Evolutionary conservation across 2,888 invertebrate genomes (phyloP).

Genomic region (Pyrrhosoma nymphula): DNA sequence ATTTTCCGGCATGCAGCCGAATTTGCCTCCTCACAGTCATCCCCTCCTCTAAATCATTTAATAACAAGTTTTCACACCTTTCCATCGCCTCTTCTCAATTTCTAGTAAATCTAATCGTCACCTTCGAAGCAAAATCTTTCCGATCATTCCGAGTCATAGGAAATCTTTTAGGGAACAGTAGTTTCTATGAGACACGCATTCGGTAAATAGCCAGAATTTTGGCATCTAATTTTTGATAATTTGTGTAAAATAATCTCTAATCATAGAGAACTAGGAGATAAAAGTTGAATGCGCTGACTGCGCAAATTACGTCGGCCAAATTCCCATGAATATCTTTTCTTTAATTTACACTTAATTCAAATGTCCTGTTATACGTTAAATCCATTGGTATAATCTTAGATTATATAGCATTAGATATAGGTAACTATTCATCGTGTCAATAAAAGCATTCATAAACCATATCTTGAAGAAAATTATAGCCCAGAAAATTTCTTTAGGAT

Average conservation of each 20-base stretch:
- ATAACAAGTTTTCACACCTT: conserved; percentile 29
- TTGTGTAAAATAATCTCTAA: background rate
- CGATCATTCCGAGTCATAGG: background rate
- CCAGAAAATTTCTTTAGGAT: background rate
- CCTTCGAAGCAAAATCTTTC: background rate
- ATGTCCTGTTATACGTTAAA: background rate
- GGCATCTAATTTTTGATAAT: background rate
- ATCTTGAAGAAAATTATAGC: background rate
- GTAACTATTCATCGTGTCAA: background rate
- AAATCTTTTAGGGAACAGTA: background rate
- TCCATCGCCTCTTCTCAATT: background rate
- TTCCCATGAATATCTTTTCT: background rate
- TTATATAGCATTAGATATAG: background rate
- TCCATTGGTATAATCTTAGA: background rate
- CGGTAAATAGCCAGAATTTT: background rate
- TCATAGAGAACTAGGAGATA: background rate
- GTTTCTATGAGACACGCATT: background rate
- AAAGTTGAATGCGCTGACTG: background rate
- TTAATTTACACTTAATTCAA: background rate
- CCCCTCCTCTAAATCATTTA: background rate
- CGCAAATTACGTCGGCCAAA: background rate
- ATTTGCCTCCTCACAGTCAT: background rate
- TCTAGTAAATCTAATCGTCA: background rate
- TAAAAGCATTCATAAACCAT: background rate
- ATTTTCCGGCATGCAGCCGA: background rate